Percentiles rank a stretch among this genome's conserved stretches.
Evolutionary conservation across 2,113 vertebrate species (phyloP).

Genomic region (Baryphthengus martii): DNA sequence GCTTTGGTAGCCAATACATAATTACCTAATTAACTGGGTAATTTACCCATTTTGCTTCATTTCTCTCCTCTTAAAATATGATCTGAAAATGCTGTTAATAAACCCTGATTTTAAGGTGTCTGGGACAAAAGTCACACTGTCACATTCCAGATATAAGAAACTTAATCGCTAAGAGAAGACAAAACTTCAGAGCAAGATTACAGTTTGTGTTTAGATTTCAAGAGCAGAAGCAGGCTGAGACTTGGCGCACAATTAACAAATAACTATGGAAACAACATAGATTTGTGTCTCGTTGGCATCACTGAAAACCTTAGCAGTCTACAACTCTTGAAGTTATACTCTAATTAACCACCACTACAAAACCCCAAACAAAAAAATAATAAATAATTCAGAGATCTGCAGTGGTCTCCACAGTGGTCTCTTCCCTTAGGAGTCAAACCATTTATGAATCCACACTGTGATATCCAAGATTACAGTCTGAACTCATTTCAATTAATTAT

Average conservation of each 20-base stretch:
- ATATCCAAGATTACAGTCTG: not conserved
- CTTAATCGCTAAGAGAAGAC: not conserved
- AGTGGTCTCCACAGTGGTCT: not conserved
- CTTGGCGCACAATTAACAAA: not conserved
- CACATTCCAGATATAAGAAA: not conserved
- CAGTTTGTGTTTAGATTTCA: not conserved
- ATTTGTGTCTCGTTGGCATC: not conserved
- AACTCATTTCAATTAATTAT: not conserved
- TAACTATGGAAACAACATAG: not conserved
- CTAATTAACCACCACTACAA: not conserved
- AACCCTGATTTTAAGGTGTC: no score
- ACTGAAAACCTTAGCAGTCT: not conserved
- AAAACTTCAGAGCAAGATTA: not conserved
- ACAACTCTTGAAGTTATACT: not conserved
- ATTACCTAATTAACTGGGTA: conserved; percentile 3
- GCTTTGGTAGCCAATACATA: not conserved
- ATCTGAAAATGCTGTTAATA: not conserved
- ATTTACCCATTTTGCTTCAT: not conserved
- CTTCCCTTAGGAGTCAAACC: not conserved
- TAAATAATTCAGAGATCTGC: not conserved
- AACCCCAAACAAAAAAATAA: not conserved
- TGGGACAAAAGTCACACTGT: not conserved
- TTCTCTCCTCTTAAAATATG: not conserved
- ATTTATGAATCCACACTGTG: not conserved
- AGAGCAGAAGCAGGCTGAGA: not conserved